Base-by-base conservation (phyloP, 2,113 vertebrate genomes). In the Anhinga rufa region DNA sequence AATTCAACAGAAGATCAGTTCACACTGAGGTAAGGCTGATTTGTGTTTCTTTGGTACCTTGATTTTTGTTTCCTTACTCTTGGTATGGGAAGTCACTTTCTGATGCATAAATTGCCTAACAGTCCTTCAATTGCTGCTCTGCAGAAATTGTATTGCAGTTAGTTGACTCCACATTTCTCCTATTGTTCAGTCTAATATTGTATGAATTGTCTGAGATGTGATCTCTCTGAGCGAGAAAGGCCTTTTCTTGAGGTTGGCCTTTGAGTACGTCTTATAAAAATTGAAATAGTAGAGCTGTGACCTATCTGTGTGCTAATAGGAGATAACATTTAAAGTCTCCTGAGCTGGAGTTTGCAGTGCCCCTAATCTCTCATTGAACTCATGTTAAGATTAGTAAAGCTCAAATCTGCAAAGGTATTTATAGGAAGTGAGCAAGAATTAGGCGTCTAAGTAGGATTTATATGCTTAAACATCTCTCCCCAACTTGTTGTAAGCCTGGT, bases 1-100 rank as follows among this genome's bases (percentile, higher is more conserved):
- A 98, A 98, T 84, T 98, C 97, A n/a, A 98, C 98, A 5, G 97
- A 98, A 57, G 98, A 98, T 24, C 98, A 96, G 94, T 99, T 99
- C 97, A 99, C 99, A 0, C 96, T 99, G 81, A 99, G 99, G 99
- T 99, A 98, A 98, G 98, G 82, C 19, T 16, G 12, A 6, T 48
- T 11, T 7, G 4, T 49, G 7, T n/a, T 42, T 16, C 29, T 42
- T 24, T 42, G 15, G 32, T 44, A 14, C 42, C 8, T 52, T 24
- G 1, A 54, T 14, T 77, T 38, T 19, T 19, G 15, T 55, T 71
- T 36, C 28, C 28, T 9, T 79, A 0, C n/a, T 79, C 77, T 58
- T 42, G 19, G 29, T 34, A 26, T 7, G 8, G 36, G 7, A 52
- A 72, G 22, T 55, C 12, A 1, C 26, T 40, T 90, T 65, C 29